A percentile compares a stretch with the other conserved stretches of the same genome.
Conservation (phyloP, 2,888 invertebrate genomes). For the Plebejus melissa region DNA sequence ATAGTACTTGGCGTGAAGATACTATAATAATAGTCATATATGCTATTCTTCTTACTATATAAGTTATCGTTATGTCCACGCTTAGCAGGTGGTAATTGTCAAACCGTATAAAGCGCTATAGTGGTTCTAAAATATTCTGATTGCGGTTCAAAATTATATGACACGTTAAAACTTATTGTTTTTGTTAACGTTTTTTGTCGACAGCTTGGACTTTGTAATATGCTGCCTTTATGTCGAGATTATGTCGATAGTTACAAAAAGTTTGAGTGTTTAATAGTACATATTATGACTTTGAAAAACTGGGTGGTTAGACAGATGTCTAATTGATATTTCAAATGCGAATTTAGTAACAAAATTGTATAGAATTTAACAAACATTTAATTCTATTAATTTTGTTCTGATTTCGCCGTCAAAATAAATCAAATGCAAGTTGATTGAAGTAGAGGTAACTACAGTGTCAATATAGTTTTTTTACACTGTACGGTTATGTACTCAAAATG, state of each 20-base stretch:
- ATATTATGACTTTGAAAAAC: neutral
- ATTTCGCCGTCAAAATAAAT: too few species aligned
- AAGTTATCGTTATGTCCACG: neutral
- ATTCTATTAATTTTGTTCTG: too few species aligned
- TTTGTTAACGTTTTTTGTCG: neutral
- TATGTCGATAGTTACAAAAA: neutral
- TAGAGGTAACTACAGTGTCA: too few species aligned
- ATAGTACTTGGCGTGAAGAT: neutral
- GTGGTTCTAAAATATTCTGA: neutral
- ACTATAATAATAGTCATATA: neutral
- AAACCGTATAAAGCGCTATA: neutral
- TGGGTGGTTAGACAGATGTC: too few species aligned
- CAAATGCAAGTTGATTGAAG: too few species aligned
- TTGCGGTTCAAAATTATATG: constrained; percentile 6
- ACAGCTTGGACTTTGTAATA: neutral
- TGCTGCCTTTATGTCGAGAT: neutral
- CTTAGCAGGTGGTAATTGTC: constrained; percentile 24
- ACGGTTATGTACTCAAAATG: too few species aligned
- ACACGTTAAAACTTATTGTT: neutral
- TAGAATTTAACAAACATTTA: too few species aligned
- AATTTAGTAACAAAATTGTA: too few species aligned
- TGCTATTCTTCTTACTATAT: neutral
- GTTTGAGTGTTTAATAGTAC: neutral
- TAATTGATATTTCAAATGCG: too few species aligned
- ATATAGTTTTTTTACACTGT: too few species aligned